Evolutionary conservation across 1,140 invertebrate species (phyloP), one percentile per base, ranked within the genome.

Genomic region (Ectropis grisescens): DNA sequence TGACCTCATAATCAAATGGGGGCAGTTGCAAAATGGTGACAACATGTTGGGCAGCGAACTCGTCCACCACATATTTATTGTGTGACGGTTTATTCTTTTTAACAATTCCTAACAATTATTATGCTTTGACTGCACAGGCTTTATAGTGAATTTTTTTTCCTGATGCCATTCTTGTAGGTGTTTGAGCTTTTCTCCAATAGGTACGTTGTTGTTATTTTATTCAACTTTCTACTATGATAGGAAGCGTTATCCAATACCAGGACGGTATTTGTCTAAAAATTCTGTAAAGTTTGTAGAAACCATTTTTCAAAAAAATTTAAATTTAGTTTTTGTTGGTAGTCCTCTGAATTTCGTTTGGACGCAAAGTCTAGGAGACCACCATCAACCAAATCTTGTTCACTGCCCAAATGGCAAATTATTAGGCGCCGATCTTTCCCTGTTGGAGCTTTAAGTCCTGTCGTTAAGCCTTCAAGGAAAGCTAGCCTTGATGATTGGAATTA

Each of bases 381-480:
- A 14, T 55, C 43, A 10, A 64, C 25, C 30, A 67, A 61, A 24
- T 52, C 56, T 47, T 52, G 35, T 29, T 59, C 47, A 12, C 37
- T 37, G 29, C 51, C 57, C 41, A 62, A 56, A 41, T 62, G 48
- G 16, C 42, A 27, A 34, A 58, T 50, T 34, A 69, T 59, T 13
- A 66, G 26, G 27, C 49, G 44, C 43, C 37, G 50, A 9, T 60
- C 47, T 41, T 58, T 71, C 41, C 53, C 57, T 19, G 52, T 32
- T 19, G 52, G 56, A 39, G 46, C 38, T 51, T 58, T 61, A 46
- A 68, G 53, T 6, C 60, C 60, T 32, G 58, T 62, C 6, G 52
- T 46, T 14, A 65, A 32, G 11, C 59, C 57, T 25, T 46, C 37
- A 7, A 47, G 39, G 31, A 57, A 55, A n/a, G 45, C 45, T 36